Evolutionary conservation across 1,140 invertebrate genomes (phyloP).

Genomic region (Mylabris phalerata): DNA sequence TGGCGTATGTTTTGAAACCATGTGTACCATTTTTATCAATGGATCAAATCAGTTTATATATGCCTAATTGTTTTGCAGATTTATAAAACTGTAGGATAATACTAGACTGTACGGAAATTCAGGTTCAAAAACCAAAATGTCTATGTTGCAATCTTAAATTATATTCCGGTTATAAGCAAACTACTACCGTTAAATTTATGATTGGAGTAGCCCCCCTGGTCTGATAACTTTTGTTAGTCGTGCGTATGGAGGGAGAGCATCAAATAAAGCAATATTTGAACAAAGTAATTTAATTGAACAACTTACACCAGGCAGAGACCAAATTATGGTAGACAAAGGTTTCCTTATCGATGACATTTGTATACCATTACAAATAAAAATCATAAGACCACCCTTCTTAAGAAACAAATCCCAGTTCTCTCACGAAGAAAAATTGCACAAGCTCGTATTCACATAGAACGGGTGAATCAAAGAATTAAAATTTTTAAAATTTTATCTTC

Average conservation of each 20-base stretch:
- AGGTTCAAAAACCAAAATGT: neutral
- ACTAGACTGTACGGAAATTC: slow-evolving; percentile 14
- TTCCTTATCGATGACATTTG: slow-evolving; percentile 20
- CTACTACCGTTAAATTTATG: slow-evolving; percentile 32
- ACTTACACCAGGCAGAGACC: neutral
- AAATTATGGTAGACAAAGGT: slow-evolving; percentile 21
- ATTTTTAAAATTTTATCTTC: slow-evolving; percentile 13
- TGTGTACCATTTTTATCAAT: neutral
- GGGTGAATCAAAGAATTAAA: slow-evolving; percentile 6
- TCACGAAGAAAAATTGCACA: slow-evolving; percentile 27
- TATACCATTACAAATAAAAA: slow-evolving; percentile 5
- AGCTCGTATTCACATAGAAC: slow-evolving; percentile 18
- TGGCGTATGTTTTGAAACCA: too few relatives aligned
- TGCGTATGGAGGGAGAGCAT: slow-evolving; percentile 27
- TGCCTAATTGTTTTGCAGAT: slow-evolving; percentile 9
- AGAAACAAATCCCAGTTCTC: slow-evolving; percentile 18
- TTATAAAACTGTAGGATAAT: slow-evolving; percentile 8
- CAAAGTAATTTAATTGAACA: too few relatives aligned
- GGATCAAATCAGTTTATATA: slow-evolving; percentile 7
- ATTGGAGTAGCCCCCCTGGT: slow-evolving; percentile 29
- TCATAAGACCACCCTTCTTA: slow-evolving; percentile 22
- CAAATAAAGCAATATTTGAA: slow-evolving; percentile 19
- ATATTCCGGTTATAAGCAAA: slow-evolving; percentile 15
- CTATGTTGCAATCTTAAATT: neutral
- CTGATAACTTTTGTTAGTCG: slow-evolving; percentile 28